A percentile compares a stretch with the other conserved stretches of the same genome.
Conservation (phyloP, 2,113 vertebrate species). For the Gadus macrocephalus region DNA sequence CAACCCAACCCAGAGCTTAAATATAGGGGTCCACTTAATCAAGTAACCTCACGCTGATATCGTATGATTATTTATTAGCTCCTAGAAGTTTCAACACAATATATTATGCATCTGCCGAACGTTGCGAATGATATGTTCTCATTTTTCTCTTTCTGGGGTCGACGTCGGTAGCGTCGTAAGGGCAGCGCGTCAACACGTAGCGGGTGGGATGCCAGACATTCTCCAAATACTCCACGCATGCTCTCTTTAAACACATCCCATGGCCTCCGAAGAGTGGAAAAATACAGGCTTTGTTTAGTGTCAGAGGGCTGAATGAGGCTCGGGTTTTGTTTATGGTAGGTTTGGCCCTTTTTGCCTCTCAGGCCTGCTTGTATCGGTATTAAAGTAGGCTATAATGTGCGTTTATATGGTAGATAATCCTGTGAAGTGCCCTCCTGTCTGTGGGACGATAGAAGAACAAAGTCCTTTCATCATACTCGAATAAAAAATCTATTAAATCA, state of each 20-base stretch:
- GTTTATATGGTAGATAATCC: too few species aligned
- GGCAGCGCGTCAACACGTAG: constrained; percentile 21
- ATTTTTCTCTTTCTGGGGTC: constrained; percentile 36
- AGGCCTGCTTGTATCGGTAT: neutral
- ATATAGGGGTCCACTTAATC: too few species aligned
- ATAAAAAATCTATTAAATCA: too few species aligned
- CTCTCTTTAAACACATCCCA: constrained; percentile 53
- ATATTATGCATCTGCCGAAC: too few species aligned
- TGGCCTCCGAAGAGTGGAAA: constrained; percentile 56
- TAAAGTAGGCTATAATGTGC: neutral
- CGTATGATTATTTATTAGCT: too few species aligned
- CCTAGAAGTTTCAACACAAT: too few species aligned
- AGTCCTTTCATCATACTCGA: too few species aligned
- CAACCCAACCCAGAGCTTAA: too few species aligned
- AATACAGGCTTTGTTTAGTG: constrained; percentile 46
- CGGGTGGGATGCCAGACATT: constrained; percentile 61
- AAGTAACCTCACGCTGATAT: too few species aligned
- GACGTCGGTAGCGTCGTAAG: constrained; percentile 52
- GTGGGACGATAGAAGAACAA: too few species aligned
- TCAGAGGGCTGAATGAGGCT: constrained; percentile 13
- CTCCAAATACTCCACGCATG: constrained; percentile 58
- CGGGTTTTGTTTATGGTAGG: neutral
- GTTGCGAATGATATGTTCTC: neutral
- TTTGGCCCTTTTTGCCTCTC: neutral
- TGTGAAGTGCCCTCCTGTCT: too few species aligned